Conservation (phyloP, 2,113 vertebrate genomes). For the Myrmecophaga tridactyla region DNA sequence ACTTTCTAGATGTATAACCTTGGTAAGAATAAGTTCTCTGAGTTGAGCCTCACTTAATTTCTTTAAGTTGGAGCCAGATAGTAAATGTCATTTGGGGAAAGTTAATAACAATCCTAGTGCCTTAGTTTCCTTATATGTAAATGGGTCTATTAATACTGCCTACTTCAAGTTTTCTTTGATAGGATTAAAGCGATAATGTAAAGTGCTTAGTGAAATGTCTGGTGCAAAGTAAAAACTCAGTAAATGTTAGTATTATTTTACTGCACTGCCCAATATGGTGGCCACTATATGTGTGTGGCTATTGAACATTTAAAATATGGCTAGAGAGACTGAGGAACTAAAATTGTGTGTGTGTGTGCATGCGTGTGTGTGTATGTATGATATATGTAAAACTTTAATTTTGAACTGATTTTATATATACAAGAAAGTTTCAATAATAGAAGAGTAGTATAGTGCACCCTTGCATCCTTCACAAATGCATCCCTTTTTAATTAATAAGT, state of each 20-base stretch:
- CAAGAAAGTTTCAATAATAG: not conserved
- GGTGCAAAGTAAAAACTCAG: not conserved
- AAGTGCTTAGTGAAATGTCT: not conserved
- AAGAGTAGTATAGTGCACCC: no score
- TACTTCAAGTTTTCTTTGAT: not conserved
- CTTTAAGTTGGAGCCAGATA: not conserved
- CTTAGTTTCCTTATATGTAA: not conserved
- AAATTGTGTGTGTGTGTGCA: not conserved
- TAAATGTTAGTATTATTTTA: not conserved
- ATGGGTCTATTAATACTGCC: not conserved
- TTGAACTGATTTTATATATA: not conserved
- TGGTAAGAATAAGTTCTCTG: not conserved
- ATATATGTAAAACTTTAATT: not conserved
- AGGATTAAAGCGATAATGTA: not conserved
- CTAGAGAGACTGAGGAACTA: not conserved
- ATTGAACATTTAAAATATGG: no score
- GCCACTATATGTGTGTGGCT: not conserved
- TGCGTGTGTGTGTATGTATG: no score
- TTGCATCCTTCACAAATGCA: not conserved
- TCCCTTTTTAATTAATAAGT: no score
- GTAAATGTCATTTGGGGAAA: not conserved
- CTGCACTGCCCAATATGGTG: not conserved
- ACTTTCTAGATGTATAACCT: not conserved
- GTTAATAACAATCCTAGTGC: not conserved
- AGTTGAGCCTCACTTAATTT: not conserved